Evolutionary conservation across 1,140 invertebrate genomes (phyloP), one percentile per base, ranked within the genome.

Genomic region (Orius laevigatus): DNA sequence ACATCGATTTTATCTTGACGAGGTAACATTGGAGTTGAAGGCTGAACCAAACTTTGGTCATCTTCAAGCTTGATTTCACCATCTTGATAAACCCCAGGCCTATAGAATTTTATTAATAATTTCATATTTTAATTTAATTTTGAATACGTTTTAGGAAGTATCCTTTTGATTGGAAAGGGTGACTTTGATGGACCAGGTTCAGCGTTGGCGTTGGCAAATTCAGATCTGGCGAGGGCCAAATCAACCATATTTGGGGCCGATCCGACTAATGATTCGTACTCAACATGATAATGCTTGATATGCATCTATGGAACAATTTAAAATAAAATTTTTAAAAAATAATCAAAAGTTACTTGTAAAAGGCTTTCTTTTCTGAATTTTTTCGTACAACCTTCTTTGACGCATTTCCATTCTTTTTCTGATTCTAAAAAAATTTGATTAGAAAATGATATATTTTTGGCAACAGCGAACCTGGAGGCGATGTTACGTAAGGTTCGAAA

Each of bases 351-450:
- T 50, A 63, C 62, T 62, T 82, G 76, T 2, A 92, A 65, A 19
- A 92, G 70, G 56, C 84, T 87, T 58, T 91, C 85, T 60, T 90
- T 91, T 14, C 90, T 70, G 62, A 91, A 93, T 51, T 78, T 81
- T 65, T 94, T 94, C 10, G 71, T 74, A 60, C 89, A 94, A 4
- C 75, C 79, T 47, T 82, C 75, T 46, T 83, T 79, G 0, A 81
- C 81, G 64, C 89, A 95, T 18, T 38, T 55, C 45, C 47, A 53
- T 31, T 40, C 46, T 35, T 14, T 48, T 43, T 43, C 46, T 31
- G 38, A 12, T 42, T 53, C 33, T 32, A 32, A 38, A 50, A 53
- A 11, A 34, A 36, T 31, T 2, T 4, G 44, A 45, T 39, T 15
- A 43, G 14, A 20, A 41, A 35, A 3, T 44, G 32, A 11, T 36